Percentiles rank a stretch among this genome's conserved stretches.
These are phyloP conservation scores for Diceros bicornis DNA, from an alignment of 2,797 vertebrate species.

Conservation along the genomic window DNA sequence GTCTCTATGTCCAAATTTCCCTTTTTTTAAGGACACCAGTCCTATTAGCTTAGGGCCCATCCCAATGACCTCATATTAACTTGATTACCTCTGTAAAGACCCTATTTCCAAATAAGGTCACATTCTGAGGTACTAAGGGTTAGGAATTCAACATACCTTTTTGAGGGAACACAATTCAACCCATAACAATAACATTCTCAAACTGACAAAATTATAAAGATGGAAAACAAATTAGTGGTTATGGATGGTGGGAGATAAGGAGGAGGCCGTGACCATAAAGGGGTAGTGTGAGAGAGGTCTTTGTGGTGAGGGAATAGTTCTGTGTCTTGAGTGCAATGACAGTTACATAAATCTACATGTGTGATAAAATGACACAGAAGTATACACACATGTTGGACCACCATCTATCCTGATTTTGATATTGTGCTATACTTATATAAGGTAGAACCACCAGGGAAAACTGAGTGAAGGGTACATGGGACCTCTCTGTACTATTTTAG, in stretches of 20 bases:
- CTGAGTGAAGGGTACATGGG: no score
- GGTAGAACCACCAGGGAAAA: no score
- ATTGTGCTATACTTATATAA: no score
- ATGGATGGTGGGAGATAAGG: background rate
- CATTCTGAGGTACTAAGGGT: background rate
- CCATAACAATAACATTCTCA: background rate
- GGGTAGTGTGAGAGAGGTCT: no score
- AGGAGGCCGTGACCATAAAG: background rate
- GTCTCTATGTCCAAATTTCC: background rate
- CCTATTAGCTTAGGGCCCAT: background rate
- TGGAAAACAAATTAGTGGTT: background rate
- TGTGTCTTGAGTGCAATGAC: no score
- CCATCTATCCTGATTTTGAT: no score
- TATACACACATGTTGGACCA: no score
- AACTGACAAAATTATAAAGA: background rate
- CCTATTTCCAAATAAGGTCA: background rate
- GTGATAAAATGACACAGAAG: no score
- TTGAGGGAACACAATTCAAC: background rate
- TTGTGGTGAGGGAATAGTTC: no score
- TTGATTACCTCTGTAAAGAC: background rate
- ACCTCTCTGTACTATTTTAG: background rate
- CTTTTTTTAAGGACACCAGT: background rate
- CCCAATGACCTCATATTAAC: background rate
- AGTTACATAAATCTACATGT: no score
- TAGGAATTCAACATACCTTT: background rate